These are phyloP conservation scores for Mythimna vitellina DNA, from an alignment of 2,888 invertebrate species.

Conservation along the genomic window DNA sequence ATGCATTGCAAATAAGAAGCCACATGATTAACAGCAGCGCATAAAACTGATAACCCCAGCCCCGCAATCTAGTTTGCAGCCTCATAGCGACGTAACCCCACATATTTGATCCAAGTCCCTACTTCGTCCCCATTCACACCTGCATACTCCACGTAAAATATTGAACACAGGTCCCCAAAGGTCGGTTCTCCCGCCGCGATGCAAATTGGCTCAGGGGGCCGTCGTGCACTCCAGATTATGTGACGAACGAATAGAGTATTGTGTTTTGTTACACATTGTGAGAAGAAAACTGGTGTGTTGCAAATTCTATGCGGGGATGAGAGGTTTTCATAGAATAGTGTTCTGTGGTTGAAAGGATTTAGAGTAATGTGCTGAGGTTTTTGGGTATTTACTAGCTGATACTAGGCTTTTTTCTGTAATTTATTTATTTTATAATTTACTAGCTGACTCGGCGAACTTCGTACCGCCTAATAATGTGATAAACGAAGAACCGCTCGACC, in stretches of 20 bases:
- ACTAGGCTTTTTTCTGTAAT: background rate
- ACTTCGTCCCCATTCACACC: slow-evolving; percentile 63
- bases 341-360: slow-evolving; percentile 35
- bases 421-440: too few relatives aligned
- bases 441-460: too few relatives aligned
- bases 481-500: too few relatives aligned
- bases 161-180: slow-evolving; percentile 68
- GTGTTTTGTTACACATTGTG: slow-evolving; percentile 62
- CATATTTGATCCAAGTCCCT: slow-evolving; percentile 58
- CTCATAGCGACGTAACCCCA: slow-evolving; percentile 47
- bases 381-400: background rate
- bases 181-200: slow-evolving; percentile 66
- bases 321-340: slow-evolving; percentile 31
- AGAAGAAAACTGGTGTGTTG: slow-evolving; percentile 53
- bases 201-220: slow-evolving; percentile 74
- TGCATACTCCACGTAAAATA: slow-evolving; percentile 72
- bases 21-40: slow-evolving; percentile 29
- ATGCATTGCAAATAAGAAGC: slow-evolving; percentile 24
- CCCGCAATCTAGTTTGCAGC: slow-evolving; percentile 45
- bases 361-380: background rate
- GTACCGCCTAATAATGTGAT: too few relatives aligned
- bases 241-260: slow-evolving; percentile 68
- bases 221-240: slow-evolving; percentile 74
- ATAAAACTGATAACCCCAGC: slow-evolving; percentile 38
- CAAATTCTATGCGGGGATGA: slow-evolving; percentile 46